Percentiles rank a stretch among this genome's conserved stretches.
These are phyloP conservation scores for Akabosia matsudoensis DNA, from an alignment of 1,140 invertebrate genomes.

Conservation along the genomic window DNA sequence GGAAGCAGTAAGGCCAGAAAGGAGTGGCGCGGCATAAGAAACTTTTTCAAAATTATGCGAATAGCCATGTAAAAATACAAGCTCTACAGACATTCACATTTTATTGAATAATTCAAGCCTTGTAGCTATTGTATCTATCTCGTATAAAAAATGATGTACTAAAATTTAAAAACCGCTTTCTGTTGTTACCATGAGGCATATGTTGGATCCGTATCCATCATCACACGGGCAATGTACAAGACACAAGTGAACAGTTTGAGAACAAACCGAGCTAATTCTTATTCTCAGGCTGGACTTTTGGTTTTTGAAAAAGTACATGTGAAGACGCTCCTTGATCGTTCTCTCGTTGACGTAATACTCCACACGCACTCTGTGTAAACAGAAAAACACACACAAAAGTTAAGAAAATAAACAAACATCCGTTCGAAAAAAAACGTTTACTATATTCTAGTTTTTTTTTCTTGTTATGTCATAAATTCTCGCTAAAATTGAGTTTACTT, in stretches of 20 bases:
- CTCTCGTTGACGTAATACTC: constrained; percentile 99
- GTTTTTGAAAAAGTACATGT: constrained; percentile 98
- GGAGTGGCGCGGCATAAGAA: no score
- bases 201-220: constrained; percentile 80
- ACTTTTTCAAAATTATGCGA: no score
- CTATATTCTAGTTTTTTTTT: no score
- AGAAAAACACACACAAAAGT: constrained; percentile 30
- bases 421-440: no score
- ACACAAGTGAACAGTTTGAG: constrained; percentile 94
- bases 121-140: no score
- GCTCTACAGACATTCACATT: not conserved
- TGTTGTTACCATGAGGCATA: constrained; percentile 73
- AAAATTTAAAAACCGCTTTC: not conserved
- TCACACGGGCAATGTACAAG: constrained; percentile 89
- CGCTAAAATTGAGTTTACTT: no score
- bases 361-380: constrained; percentile 88
- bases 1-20: no score
- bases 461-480: no score
- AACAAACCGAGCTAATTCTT: constrained; percentile 91
- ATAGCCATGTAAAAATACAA: no score
- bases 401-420: not conserved
- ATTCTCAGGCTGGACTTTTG: constrained; percentile 96
- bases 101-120: not conserved
- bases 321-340: constrained; percentile 94
- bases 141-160: no score